Evolutionary conservation across 2,113 vertebrate species (phyloP), one percentile per base, ranked within the genome.

Genomic region (Parotia lawesii): DNA sequence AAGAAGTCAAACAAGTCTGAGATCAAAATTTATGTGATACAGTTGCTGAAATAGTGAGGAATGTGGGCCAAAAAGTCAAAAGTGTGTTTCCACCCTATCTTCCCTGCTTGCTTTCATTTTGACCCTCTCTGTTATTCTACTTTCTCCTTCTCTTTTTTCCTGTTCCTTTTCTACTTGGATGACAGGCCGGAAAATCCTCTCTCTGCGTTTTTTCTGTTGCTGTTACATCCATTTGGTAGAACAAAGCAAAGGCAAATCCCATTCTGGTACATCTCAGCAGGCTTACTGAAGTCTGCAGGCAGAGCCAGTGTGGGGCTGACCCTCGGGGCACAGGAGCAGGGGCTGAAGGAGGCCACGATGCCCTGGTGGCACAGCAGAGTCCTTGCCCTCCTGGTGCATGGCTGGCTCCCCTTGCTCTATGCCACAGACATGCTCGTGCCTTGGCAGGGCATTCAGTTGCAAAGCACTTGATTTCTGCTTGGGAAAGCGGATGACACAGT

Each of bases 401-500:
- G 33, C 33, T 88, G 24, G 21, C 27, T 73, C 53, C 28, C 31
- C 45, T 61, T 35, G 23, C 35, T 35, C 47, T 74, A 35, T 56
- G 71, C 42, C 47, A 11, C 5, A 20, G 78, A 51, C 27, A 12
- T 0, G 1, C 17, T 77, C 1, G 0, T 8, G 11, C 35, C 27
- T 71, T 48, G 70, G 40, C 27, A 40, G 57, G 24, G 6, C 6
- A 6, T 19, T 77, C 51, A 47, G 21, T 12, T 40, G 72, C 45
- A 87, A 60, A 74, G 23, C 28, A 13, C 13, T 60, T 44, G 16
- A 45, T 61, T 90, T 80, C 51, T 83, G 12, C 61, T 51, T 14
- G 15, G n/a, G 38, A n/a, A 60, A 80, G 53, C 20, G 3, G 1
- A 24, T 29, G 60, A 8, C 35, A 56, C 21, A 18, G 3, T 42